Base-by-base conservation (phyloP, 1,140 invertebrate genomes). In the Neoseiulus cucumeris region DNA sequence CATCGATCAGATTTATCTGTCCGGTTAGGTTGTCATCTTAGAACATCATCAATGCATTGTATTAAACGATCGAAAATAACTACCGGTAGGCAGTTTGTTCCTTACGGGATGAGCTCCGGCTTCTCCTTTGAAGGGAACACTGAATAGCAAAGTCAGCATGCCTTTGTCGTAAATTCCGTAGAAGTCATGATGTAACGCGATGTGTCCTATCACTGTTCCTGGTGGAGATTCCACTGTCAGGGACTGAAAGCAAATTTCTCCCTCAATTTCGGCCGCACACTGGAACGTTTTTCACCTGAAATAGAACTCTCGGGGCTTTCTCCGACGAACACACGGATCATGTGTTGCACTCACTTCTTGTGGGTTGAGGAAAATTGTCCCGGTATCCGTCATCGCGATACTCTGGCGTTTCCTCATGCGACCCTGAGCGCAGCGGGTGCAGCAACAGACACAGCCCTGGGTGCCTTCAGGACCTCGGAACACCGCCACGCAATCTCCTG, bases 171-270 rank as follows among this genome's bases (percentile, higher is more conserved):
- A 59, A 25, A 59, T 33, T 5, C 51, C 51, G 51, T 59, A 59
- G 51, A 59, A 59, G 9, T 59, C 51, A 33, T 59, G 51, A 59
- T 59, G 51, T 9, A 59, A 33, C 17, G 51, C 51, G 33, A 59
- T 59, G 22, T 59, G 51, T 59, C 51, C 51, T 17, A 59, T 25
- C 14, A 59, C 51, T 4, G 1, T 17, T 59, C 51, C 51, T 14
- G 51, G 22, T 20, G 51, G 51, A 18, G 51, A 59, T 33, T 59
- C 51, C 22, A 59, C 51, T 25, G 51, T 59, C 25, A 59, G 22
- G 1, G 51, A 59, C 51, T 59, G 22, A 25, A 59, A 25, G 14
- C 14, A 47, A 20, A 47, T 22, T 14, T 44, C 42, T 14, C 42
- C 42, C 12, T 44, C n/a, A 44, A 44, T 44, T 44, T 14, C n/a